Evolutionary conservation across 2,888 invertebrate species (phyloP), one percentile per base, ranked within the genome.

Genomic region (Epistrophella euchroma): DNA sequence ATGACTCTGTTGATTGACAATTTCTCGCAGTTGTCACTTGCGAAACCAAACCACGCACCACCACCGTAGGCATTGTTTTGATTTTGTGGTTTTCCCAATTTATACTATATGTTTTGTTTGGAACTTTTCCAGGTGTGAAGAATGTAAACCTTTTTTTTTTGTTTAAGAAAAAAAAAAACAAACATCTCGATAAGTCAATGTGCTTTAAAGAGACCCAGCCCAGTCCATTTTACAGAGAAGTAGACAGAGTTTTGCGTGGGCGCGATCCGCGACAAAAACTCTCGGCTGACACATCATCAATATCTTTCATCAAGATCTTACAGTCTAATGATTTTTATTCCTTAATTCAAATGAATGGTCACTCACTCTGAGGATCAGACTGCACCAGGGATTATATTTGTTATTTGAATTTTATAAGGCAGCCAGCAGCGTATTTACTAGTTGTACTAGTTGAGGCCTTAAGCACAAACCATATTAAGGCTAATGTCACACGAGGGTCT

Each of bases 161-260:
- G 0, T n/a, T 1, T 3, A 11, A n/a, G n/a, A n/a, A n/a, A n/a
- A n/a, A n/a, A n/a, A n/a, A n/a, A n/a, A n/a, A n/a, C n/a, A 9
- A 71, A 32, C 15, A 73, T 40, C 15, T 40, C 6, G 2, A 56
- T 47, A 58, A 68, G 76, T 76, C 76, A 76, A 68, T 76, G 76
- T 37, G 40, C 68, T 50, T 19, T 1, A 7, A 1, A 32, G 32
- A 40, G 15, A 1, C 43, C n/a, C 43, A 7, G n/a, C 22, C 6
- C 50, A 22, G 13, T 11, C 50, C 6, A 19, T 5, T 47, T 1
- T 19, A 45, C 3, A 9, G 9, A n/a, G n/a, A n/a, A 0, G 1
- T 2, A 35, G 35, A 35, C 11, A 35, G 35, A 40, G 40, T 40
- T 45, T 17, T 45, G 17, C 17, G 45, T 17, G 45, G 45, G 45